Base-by-base conservation (phyloP, 2,797 vertebrate species). In the Peromyscus nudipes region DNA sequence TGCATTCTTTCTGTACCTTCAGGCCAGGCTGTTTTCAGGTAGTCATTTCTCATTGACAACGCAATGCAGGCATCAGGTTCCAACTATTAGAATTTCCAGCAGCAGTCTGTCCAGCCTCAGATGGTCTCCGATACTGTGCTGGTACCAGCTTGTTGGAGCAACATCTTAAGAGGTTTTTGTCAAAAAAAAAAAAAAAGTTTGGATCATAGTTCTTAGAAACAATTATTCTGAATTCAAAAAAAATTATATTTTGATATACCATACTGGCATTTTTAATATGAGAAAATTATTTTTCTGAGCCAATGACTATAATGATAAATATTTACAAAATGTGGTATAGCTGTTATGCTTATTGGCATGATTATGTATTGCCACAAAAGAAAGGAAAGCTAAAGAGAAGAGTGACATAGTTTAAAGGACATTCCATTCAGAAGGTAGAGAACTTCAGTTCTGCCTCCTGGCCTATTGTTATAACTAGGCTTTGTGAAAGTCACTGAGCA, bases 221-320 rank as follows among this genome's bases (percentile, higher is more conserved):
- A 79, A 81, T 87, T 82, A 88, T 93, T 49, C 43, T 83, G 76
- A 1, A 55, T 37, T 62, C n/a, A 85, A 62, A 67, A 85, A 88
- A 82, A 79, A 62, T 40, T 43, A 55, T 93, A 64, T 14, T 31
- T 11, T 40, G 62, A 14, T 34, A 65, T 17, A 95, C 12, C 57
- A 13, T n/a, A 23, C n/a, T 77, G 67, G 25, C 49, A 25, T 1
- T 64, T 92, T 94, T 65, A 76, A 95, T 85, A 77, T 80, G 11
- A 92, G 46, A 29, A 91, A 57, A 40, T 55, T 71, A 80, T 31
- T 69, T 87, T 86, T 79, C 3, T 34, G 14, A 96, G 79, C 6
- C 57, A 94, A 25, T 86, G 19, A 27, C 62, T 96, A 82, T 75
- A 43, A 76, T 49, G 57, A 93, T 65, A 62, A 52, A 93, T 75